Evolutionary conservation across 2,888 invertebrate genomes (phyloP), one percentile per base, ranked within the genome.

Genomic region (Polymixis flavicincta): DNA sequence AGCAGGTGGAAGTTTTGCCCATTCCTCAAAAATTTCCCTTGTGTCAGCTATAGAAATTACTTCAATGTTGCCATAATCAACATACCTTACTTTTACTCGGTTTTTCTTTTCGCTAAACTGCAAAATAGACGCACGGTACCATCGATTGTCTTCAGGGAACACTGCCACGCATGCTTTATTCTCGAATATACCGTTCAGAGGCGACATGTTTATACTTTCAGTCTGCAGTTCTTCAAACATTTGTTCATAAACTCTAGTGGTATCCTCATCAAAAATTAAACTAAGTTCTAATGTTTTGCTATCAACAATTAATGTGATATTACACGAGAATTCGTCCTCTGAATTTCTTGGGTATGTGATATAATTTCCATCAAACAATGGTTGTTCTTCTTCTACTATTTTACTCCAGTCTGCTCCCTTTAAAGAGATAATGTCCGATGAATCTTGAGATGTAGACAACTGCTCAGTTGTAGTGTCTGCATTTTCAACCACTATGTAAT

Each of bases 11-110:
- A 97, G 91, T 57, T 91, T 88, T 2, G 95, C 88, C 93, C 97
- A 97, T 48, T 97, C 94, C 0, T 93, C 91, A 55, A 92, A 93
- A 74, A 97, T 97, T 88, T 95, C 95, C 74, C 96, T 96, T 0
- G 97, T 92, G 78, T 97, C 92, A 14, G 92, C 87, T 32, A 93
- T 85, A 0, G 95, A 82, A 32, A 97, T 93, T 0, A 94, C 87
- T 89, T 97, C 97, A 13, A 95, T 92, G 87, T 98, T 98, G 2
- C 98, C 98, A 89, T 97, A 98, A 92, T 98, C 98, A 0, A 98
- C 97, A 92, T 97, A 98, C 82, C 96, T 95, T 0, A 98, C 97
- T 87, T 97, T 96, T 0, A 98, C 96, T 69, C 92, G 88, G 11
- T 93, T 92, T 28, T 94, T 91, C 0, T 88, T 86, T 54, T 94